A percentile compares a stretch with the other conserved stretches of the same genome.
Evolutionary conservation across 2,797 vertebrate species (phyloP).

Genomic region (Morelia viridis): DNA sequence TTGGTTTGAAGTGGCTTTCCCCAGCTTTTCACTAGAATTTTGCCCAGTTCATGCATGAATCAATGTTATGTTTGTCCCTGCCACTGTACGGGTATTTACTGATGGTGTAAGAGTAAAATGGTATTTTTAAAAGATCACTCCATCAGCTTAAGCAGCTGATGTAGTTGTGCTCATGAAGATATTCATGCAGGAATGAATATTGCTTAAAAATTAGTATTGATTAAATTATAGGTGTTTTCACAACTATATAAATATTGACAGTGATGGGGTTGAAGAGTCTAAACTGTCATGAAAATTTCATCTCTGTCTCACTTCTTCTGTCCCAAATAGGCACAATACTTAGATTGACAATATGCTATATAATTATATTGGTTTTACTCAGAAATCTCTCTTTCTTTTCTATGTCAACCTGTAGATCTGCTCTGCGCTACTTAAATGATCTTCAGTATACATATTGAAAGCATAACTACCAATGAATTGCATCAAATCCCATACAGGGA

Average conservation of each 20-base stretch:
- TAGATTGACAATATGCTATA: not conserved
- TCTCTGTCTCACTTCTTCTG: not conserved
- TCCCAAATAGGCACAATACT: not conserved
- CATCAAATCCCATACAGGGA: constrained; percentile 1
- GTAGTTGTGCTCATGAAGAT: not conserved
- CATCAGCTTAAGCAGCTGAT: not conserved
- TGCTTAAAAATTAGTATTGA: not conserved
- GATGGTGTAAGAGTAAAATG: not conserved
- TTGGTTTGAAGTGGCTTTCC: not conserved
- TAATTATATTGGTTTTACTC: rapidly evolving
- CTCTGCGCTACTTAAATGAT: not conserved
- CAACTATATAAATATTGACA: not conserved
- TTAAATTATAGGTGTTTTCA: not conserved
- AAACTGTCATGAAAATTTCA: not conserved
- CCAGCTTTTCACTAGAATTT: not conserved
- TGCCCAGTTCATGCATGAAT: not conserved
- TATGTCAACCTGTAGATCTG: constrained; percentile 5
- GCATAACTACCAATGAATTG: not conserved
- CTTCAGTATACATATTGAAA: not conserved
- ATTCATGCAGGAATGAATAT: not conserved
- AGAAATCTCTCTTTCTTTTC: not conserved
- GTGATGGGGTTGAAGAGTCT: not conserved
- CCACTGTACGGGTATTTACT: not conserved
- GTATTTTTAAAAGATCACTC: not conserved
- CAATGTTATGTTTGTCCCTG: not conserved